Evolutionary conservation across 1,140 invertebrate genomes (phyloP), one percentile per base, ranked within the genome.

Genomic region (Eriosoma lanigerum): DNA sequence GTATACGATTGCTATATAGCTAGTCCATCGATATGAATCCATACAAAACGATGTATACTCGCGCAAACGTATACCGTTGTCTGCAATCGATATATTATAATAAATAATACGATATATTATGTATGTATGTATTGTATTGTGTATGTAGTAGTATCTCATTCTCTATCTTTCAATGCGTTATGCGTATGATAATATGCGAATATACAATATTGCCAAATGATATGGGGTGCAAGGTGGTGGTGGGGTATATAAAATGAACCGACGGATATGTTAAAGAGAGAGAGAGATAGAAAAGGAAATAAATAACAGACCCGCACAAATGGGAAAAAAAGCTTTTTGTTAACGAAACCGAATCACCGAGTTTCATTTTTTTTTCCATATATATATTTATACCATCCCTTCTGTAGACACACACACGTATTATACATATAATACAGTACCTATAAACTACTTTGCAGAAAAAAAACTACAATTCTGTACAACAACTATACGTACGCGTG

Each of bases 281-380:
- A n/a, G n/a, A 8, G 32, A 8, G 68, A 72, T 21, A 73, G 54
- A 73, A 73, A 73, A 54, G 26, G 29, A 73, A 73, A 73, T 73
- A 73, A 73, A 73, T 73, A 73, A 73, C 70, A 56, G 24, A 32
- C 70, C 10, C 50, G 29, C 26, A 72, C 46, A 54, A 73, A 73
- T 56, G 50, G 73, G 13, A 32, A 76, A 76, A 73, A 76, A 76
- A 76, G 73, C 73, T 76, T 76, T 76, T 76, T 76, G 73, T 76
- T 75, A 76, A 76, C 73, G 50, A 76, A 76, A 76, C 73, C 52
- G 73, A 76, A 76, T 76, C 73, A 46, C 50, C 32, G 52, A 32
- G 73, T 56, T 56, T 76, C 52, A 54, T 32, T 32, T 73, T 38
- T 44, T 70, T n/a, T 48, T n/a, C 29, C 38, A 5, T 72, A 17